Conservation (phyloP, 2,797 vertebrate genomes). For the Cossypha polioptera region DNA sequence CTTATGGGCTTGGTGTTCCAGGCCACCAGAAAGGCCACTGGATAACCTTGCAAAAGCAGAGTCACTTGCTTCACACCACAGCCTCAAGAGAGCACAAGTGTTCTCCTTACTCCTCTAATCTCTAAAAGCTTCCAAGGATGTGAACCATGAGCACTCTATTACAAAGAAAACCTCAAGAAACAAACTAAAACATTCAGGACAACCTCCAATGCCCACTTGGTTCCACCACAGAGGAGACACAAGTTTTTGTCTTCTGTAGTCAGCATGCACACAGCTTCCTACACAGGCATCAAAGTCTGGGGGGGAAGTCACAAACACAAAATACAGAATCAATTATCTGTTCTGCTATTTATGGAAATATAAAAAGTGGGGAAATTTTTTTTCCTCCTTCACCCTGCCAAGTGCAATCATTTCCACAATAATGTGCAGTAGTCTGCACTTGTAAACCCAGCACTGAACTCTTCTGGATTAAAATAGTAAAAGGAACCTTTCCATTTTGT, state of each 20-base stretch:
- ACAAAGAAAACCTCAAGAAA: not conserved
- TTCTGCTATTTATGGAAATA: not conserved
- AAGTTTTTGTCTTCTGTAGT: not conserved
- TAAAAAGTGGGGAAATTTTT: not conserved
- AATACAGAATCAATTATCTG: not conserved
- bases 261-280: not conserved
- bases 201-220: not conserved
- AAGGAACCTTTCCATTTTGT: not conserved
- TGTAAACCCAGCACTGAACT: not conserved
- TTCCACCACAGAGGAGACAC: not conserved
- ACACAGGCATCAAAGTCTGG: not conserved
- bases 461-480: not conserved
- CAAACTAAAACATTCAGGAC: not conserved
- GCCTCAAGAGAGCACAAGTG: not conserved
- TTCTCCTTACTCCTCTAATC: not conserved
- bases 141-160: not conserved
- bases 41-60: not conserved
- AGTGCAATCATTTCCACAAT: not conserved
- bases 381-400: not conserved
- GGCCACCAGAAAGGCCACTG: not conserved
- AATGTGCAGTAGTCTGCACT: not conserved
- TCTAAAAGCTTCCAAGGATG: not conserved
- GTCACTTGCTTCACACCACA: not conserved
- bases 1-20: not conserved
- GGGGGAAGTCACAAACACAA: not conserved